Evolutionary conservation across 2,797 vertebrate species (phyloP), one percentile per base, ranked within the genome.

Genomic region (Scarus forsteni): DNA sequence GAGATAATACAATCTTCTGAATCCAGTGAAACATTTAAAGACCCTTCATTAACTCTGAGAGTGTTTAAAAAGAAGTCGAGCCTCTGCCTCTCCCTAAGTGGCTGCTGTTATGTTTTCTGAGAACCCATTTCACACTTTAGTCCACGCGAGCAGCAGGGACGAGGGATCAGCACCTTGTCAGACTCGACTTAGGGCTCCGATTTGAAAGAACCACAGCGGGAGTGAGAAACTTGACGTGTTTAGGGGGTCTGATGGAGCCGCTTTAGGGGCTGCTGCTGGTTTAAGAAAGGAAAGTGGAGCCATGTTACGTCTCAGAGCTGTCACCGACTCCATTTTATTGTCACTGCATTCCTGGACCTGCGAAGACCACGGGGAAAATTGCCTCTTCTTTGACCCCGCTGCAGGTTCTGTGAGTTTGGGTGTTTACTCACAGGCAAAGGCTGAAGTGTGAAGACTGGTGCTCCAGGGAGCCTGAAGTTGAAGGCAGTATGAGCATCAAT

Each of bases 101-200:
- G 71, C 65, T 61, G 65, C 70, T 19, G 46, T 64, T 76, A 27
- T 27, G 79, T 75, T 67, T 39, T 39, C 52, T 2, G 42, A 43
- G 59, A 50, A 40, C 69, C 49, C n/a, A 44, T 55, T 72, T 83
- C 79, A 75, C 69, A 60, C 73, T 51, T 58, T 43, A 59, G 54
- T 80, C 75, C 61, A 66, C 16, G 36, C 57, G 34, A 54, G 73
- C 78, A 52, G 71, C 15, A 60, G 60, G 77, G 71, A 80, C 14
- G 2, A 73, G 68, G 76, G 86, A 88, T 90, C 90, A 89, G 84
- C 86, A 69, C 81, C 84, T 85, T 75, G 88, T 90, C 86, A 84
- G 56, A 53, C 62, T 80, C 52, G 59, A 63, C 77, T 49, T 79
- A 60, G 60, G 69, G 65, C 73, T 73, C 62, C 81, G 65, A 73